These are phyloP conservation scores for Nanger granti DNA, from an alignment of 2,113 vertebrate genomes.

Conservation along the genomic window DNA sequence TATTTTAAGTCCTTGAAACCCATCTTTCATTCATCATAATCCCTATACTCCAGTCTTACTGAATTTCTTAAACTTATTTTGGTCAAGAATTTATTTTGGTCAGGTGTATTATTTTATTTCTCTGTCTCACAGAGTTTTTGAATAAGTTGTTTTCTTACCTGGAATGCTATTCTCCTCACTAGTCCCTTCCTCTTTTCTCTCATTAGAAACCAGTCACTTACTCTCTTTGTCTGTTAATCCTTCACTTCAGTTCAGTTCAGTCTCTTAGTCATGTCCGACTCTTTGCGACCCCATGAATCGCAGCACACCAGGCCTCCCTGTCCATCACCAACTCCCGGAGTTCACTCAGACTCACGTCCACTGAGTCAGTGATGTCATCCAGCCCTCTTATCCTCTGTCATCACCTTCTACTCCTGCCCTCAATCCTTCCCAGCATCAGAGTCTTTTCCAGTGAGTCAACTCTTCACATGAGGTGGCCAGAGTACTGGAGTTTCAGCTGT, in stretches of 20 bases:
- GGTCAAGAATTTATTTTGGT: not conserved
- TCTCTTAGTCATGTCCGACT: accelerated
- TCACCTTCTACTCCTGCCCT: too few species aligned
- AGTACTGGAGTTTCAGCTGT: too few species aligned
- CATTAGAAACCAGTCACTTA: not conserved
- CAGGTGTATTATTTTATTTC: not conserved
- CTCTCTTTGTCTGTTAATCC: not conserved
- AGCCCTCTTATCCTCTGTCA: too few species aligned
- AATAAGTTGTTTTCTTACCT: not conserved
- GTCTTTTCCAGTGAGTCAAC: too few species aligned
- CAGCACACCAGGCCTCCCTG: too few species aligned
- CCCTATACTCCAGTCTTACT: not conserved
- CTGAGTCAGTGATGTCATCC: too few species aligned
- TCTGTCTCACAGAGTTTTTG: not conserved
- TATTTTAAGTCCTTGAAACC: not conserved
- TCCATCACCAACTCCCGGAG: too few species aligned
- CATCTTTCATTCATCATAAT: not conserved
- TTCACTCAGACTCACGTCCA: too few species aligned
- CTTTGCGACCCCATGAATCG: too few species aligned
- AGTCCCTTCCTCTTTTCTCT: not conserved
- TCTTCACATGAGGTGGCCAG: too few species aligned
- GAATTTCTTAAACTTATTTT: not conserved
- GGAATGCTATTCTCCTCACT: not conserved
- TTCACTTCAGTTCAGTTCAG: too few species aligned
- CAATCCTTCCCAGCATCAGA: too few species aligned